Percentiles rank a stretch among this genome's conserved stretches.
Conservation (phyloP, 2,113 vertebrate genomes). For the Diadophis punctatus region DNA sequence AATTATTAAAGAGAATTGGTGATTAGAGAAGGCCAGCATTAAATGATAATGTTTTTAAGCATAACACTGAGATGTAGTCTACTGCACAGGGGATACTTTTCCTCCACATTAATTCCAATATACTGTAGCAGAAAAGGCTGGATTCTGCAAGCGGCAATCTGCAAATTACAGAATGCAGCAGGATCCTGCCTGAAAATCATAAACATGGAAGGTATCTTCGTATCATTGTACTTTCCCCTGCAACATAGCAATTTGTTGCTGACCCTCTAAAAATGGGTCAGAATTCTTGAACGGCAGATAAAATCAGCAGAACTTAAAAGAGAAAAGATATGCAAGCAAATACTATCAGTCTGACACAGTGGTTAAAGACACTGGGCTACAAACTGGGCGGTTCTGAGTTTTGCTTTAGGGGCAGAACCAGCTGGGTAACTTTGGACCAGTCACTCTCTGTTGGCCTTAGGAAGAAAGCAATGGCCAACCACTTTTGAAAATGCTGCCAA, state of each 20-base stretch:
- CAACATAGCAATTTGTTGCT: not conserved
- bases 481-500: not conserved
- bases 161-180: not conserved
- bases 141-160: not conserved
- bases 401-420: not conserved
- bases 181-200: not conserved
- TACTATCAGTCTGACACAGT: not conserved
- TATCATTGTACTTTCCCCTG: not conserved
- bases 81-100: not conserved
- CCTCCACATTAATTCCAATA: not conserved
- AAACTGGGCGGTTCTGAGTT: not conserved
- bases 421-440: not conserved
- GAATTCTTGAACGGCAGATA: not conserved
- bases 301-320: not conserved
- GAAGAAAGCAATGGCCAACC: not conserved
- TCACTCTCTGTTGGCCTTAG: not conserved
- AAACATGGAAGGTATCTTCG: not conserved
- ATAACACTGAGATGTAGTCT: not conserved
- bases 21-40: not conserved
- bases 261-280: not conserved
- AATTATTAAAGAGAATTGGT: not conserved
- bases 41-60: not conserved
- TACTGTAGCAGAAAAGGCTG: not conserved
- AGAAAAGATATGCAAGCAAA: not conserved
- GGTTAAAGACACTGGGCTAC: not conserved